phyloP scores from a whole-genome alignment of 2,888 invertebrate species.

The Rapana venosa region DNA sequence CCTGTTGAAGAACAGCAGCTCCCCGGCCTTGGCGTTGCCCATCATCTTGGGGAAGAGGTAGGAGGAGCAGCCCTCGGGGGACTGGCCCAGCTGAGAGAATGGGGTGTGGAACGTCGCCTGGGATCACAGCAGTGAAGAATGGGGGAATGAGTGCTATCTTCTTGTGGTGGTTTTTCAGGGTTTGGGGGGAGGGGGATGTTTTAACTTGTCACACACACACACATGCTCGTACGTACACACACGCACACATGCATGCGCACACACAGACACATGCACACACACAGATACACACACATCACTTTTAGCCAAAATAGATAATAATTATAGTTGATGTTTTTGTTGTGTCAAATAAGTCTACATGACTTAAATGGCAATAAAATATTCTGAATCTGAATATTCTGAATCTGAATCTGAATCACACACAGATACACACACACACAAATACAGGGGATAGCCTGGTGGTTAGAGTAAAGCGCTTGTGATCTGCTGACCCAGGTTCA shows the following conservation, averaged over 20 bases:
- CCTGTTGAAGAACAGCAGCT: constrained; percentile 84
- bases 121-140: constrained; percentile 9
- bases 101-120: constrained; percentile 93
- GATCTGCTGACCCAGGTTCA: no score
- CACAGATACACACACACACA: not conserved
- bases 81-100: constrained; percentile 89
- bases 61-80: constrained; percentile 93
- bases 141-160: not conserved
- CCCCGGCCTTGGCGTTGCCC: constrained; percentile 86
- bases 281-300: no score
- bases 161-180: not conserved
- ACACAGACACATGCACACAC: constrained; percentile 83
- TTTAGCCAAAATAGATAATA: no score
- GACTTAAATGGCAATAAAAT: no score
- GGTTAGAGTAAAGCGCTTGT: no score
- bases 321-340: no score
- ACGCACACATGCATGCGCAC: constrained; percentile 27
- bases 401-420: no score
- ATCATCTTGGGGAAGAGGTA: constrained; percentile 90
- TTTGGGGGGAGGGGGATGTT: not conserved
- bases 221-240: not conserved
- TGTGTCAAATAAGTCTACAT: no score
- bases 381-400: no score
- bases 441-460: no score
- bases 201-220: not conserved